Base-by-base conservation (phyloP, 2,113 vertebrate species). In the Numida meleagris region DNA sequence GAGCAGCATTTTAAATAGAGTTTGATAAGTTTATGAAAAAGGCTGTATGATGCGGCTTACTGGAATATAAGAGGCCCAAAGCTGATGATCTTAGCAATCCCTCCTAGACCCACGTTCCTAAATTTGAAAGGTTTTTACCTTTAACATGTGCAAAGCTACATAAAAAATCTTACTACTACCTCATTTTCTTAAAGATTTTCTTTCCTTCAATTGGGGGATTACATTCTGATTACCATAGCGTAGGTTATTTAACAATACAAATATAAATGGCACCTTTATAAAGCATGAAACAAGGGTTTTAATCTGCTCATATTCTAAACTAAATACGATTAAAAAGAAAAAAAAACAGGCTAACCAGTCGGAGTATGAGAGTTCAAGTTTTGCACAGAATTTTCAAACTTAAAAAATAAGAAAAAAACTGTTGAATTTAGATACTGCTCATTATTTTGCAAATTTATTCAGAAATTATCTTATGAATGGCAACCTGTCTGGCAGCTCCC, bases 21-120 rank as follows among this genome's bases (percentile, higher is more conserved):
- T 79, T 86, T 90, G 80, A 84, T 92, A 88, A 84, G 76, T 50
- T 94, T 89, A 84, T 65, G 65, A 83, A 86, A 92, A 90, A 90
- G 43, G 82, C 81, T 55, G 59, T 75, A 46, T 71, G 65, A 80
- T 86, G 29, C 83, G 76, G 68, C 34, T 86, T 94, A 73, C 82
- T 92, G 88, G 40, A 88, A 88, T 42, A 94, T 25, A 46, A 78
- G 50, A 80, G 34, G 34, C 72, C 76, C 86, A 59, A 90, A 93
- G 62, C 1, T 59, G 16, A 80, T 93, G 63, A 90, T 86, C 67
- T 71, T 59, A 90, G 36, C 2, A 8, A 71, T 86, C 42, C n/a
- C 34, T 89, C 21, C 45, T 55, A 88, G 50, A 53, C 10, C 2
- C 1, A 2, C 50, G 14, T 63, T 77, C 19, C 46, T 80, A 77